phyloP scores from a whole-genome alignment of 2,113 vertebrate genomes.

The Tachuris rubrigastra region DNA sequence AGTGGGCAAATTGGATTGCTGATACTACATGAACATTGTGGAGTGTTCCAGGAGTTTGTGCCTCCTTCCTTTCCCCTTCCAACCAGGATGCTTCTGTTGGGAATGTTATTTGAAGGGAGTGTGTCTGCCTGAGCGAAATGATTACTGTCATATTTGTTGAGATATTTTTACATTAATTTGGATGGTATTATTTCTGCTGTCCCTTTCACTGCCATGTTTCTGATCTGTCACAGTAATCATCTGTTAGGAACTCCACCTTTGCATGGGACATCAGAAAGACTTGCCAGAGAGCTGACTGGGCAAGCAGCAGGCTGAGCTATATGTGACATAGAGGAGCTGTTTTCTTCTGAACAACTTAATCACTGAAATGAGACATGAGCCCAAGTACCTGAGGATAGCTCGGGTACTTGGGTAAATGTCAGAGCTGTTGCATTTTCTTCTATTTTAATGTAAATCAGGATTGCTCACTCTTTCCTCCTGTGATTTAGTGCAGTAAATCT shows the following conservation, averaged over 20 bases:
- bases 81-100: neutral
- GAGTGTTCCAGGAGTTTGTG: too few species aligned
- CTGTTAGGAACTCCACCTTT: neutral
- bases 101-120: neutral
- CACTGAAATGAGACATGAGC: constrained; percentile 57
- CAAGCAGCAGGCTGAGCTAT: constrained; percentile 40
- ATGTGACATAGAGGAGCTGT: constrained; percentile 6
- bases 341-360: constrained; percentile 67
- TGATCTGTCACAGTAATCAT: constrained; percentile 5
- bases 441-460: constrained; percentile 26
- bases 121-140: neutral
- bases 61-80: neutral
- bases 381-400: constrained; percentile 40
- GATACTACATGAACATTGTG: neutral
- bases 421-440: constrained; percentile 36
- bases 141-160: neutral
- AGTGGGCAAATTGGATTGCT: neutral
- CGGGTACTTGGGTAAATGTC: constrained; percentile 57
- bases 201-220: neutral
- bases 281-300: constrained; percentile 38
- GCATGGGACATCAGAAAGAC: neutral
- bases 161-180: neutral
- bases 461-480: neutral
- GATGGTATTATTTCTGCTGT: constrained; percentile 9
- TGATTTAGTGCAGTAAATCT: neutral